Conservation (phyloP, 2,888 invertebrate genomes). For the Pogonocherus hispidulus region DNA sequence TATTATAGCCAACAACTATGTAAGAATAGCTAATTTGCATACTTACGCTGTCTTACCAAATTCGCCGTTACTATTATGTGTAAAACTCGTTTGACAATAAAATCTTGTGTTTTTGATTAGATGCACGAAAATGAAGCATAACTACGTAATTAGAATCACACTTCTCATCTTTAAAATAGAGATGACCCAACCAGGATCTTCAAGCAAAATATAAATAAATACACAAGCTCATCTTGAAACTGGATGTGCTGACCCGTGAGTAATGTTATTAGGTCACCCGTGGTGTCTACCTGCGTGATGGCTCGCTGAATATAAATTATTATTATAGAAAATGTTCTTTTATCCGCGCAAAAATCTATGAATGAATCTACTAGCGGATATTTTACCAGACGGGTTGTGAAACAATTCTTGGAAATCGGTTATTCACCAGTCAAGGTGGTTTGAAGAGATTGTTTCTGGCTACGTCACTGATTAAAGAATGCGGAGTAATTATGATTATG, state of each 20-base stretch:
- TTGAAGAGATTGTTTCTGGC: slow-evolving; percentile 1
- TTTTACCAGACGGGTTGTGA: slow-evolving; percentile 10
- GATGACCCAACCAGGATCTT: slow-evolving; percentile 28
- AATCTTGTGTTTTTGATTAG: not conserved
- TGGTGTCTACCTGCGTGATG: not conserved
- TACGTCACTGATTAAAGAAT: not conserved
- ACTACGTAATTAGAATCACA: not conserved
- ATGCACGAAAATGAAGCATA: not conserved
- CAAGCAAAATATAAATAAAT: slow-evolving; percentile 14
- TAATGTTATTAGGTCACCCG: slow-evolving; percentile 32
- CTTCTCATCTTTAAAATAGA: slow-evolving; percentile 17
- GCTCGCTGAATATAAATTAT: slow-evolving; percentile 1
- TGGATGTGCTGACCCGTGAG: slow-evolving; percentile 24
- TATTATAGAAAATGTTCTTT: slow-evolving; percentile 7
- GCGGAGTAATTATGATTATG: not conserved
- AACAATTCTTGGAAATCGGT: slow-evolving; percentile 24
- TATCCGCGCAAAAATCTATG: slow-evolving; percentile 17
- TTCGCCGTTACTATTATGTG: slow-evolving; percentile 8
- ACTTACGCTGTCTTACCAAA: not conserved
- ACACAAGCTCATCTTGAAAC: slow-evolving; percentile 18
- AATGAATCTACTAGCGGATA: slow-evolving; percentile 22
- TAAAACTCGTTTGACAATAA: slow-evolving; percentile 5
- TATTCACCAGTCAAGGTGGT: slow-evolving; percentile 16
- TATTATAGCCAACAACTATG: too few species aligned
- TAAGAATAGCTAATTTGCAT: not conserved